A percentile compares a stretch with the other conserved stretches of the same genome.
phyloP scores from a whole-genome alignment of 1,140 invertebrate species.

The Eriocheir sinensis region DNA sequence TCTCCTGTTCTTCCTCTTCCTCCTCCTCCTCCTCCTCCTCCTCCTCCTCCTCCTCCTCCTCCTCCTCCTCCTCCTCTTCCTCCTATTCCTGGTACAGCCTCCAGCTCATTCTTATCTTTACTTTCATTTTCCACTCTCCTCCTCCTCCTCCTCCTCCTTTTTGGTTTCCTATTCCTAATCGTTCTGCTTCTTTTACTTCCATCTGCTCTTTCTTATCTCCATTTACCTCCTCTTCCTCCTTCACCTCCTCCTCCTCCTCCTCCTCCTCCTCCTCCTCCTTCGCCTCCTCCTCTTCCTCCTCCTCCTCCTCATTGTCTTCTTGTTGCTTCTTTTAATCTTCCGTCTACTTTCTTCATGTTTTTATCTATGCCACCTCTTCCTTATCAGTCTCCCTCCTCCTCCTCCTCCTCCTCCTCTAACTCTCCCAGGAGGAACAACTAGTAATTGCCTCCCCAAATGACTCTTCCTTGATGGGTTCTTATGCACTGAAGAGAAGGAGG shows the following conservation, averaged over 20 bases:
- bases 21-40: neutral
- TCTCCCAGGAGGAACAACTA: neutral
- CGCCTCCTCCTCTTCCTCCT: too few relatives aligned
- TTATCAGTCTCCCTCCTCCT: neutral
- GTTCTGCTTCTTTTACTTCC: too few relatives aligned
- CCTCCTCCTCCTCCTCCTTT: neutral
- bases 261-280: neutral
- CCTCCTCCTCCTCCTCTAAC: neutral
- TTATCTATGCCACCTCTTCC: neutral
- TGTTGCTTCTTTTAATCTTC: too few relatives aligned
- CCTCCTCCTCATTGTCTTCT: too few relatives aligned
- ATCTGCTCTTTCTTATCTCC: neutral
- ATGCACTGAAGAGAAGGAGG: neutral
- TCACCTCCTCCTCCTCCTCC: neutral
- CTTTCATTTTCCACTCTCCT: neutral
- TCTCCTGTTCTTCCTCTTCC: neutral
- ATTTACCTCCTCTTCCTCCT: neutral
- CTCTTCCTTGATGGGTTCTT: neutral
- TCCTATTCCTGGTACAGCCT: neutral
- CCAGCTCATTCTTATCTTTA: neutral
- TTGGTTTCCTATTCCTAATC: too few relatives aligned
- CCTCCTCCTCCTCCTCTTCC: neutral
- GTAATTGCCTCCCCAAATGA: constrained; percentile 24
- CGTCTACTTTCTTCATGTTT: neutral
- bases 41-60: neutral